phyloP scores from a whole-genome alignment of 1,140 invertebrate species.

The Tetramorium parvispinum region DNA sequence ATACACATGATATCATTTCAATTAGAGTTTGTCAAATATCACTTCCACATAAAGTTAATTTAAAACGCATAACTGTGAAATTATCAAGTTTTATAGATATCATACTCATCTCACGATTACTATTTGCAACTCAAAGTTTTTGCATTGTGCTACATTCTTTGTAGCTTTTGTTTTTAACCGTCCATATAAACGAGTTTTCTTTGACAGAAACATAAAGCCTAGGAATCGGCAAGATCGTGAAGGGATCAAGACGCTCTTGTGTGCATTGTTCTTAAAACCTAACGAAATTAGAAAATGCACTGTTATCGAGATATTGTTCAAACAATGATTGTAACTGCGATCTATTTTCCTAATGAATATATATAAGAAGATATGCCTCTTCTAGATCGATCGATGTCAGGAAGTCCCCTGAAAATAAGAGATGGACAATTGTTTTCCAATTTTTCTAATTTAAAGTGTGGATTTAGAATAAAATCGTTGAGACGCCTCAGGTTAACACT shows the following conservation, averaged over 20 bases:
- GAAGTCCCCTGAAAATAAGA: background rate
- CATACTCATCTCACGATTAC: background rate
- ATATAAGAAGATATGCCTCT: background rate
- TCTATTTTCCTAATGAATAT: background rate
- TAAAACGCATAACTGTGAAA: slow-evolving; percentile 4
- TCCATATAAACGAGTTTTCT: too few relatives aligned
- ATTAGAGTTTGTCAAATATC: background rate
- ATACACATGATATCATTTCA: background rate
- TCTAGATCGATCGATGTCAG: background rate
- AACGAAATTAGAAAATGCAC: background rate
- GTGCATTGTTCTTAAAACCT: too few relatives aligned
- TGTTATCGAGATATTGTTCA: background rate
- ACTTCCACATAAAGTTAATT: background rate
- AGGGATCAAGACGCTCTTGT: too few relatives aligned
- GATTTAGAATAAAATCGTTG: background rate
- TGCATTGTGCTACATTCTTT: background rate
- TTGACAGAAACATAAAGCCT: too few relatives aligned
- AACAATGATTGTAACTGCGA: background rate
- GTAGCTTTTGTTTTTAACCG: too few relatives aligned
- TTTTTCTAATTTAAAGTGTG: background rate
- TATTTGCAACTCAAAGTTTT: slow-evolving; percentile 35
- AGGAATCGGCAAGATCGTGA: too few relatives aligned
- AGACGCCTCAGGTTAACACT: background rate
- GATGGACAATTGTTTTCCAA: background rate
- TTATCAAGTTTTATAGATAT: background rate